These are phyloP conservation scores for Corydoras maculifer DNA, from an alignment of 2,113 vertebrate genomes.

Conservation along the genomic window DNA sequence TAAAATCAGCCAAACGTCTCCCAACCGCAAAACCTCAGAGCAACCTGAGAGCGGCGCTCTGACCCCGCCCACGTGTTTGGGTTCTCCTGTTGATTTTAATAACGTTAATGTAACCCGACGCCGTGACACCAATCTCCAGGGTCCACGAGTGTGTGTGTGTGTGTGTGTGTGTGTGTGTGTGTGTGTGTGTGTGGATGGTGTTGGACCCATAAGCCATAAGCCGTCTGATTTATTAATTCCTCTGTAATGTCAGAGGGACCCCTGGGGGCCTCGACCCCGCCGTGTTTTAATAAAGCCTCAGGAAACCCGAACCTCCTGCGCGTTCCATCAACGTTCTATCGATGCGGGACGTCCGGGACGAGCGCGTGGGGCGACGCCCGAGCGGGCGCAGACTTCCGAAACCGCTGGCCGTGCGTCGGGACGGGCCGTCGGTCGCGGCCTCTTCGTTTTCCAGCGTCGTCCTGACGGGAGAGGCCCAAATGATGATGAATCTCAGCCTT, in stretches of 20 bases:
- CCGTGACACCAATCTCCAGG: slow-evolving; percentile 5
- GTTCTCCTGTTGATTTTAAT: slow-evolving; percentile 23
- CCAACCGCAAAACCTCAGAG: not conserved
- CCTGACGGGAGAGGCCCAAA: slow-evolving; percentile 26
- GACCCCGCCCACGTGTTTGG: slow-evolving; percentile 15
- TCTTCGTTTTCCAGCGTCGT: slow-evolving; percentile 32
- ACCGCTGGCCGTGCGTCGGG: slow-evolving; percentile 1
- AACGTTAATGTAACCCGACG: not conserved
- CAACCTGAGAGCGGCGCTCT: not conserved
- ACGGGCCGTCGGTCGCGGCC: slow-evolving; percentile 8
- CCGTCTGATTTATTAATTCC: slow-evolving; percentile 24
- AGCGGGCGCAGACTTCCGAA: not conserved
- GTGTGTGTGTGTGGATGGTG: not conserved
- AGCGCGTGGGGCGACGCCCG: slow-evolving; percentile 1
- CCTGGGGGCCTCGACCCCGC: slow-evolving; percentile 18
- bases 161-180: no score
- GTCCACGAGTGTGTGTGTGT: not conserved
- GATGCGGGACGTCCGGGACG: not conserved
- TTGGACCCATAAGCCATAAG: slow-evolving; percentile 1
- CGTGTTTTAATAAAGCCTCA: slow-evolving; percentile 40
- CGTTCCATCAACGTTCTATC: not conserved
- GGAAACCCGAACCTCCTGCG: slow-evolving; percentile 23
- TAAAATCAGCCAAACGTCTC: not conserved
- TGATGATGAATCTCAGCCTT: slow-evolving; percentile 41
- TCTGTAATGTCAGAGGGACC: slow-evolving; percentile 29